Evolutionary conservation across 1,140 invertebrate genomes (phyloP).

Genomic region (Bombus balteatus): DNA sequence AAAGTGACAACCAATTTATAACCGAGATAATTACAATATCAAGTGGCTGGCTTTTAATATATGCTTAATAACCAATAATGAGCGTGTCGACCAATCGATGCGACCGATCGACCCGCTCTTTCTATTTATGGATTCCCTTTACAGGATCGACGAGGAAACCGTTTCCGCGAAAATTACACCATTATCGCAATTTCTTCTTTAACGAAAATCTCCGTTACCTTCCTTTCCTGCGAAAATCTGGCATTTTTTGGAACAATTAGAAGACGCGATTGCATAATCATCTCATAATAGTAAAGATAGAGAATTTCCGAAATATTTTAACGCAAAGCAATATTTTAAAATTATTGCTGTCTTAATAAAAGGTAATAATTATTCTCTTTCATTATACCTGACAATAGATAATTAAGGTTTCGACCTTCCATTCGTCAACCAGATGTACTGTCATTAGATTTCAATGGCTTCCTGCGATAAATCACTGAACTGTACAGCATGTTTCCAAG

Average conservation of each 20-base stretch:
- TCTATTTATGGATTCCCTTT: slow-evolving; percentile 20
- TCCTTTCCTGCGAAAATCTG: background rate
- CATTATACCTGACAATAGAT: background rate
- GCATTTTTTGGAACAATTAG: background rate
- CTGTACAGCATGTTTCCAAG: background rate
- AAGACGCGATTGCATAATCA: no score
- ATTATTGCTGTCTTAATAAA: no score
- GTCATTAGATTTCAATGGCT: background rate
- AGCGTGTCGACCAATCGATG: slow-evolving; percentile 50
- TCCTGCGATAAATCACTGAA: background rate
- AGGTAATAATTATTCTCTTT: background rate
- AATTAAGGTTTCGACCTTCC: background rate
- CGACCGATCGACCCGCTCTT: slow-evolving; percentile 38
- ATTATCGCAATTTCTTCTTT: background rate
- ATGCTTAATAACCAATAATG: slow-evolving; percentile 67
- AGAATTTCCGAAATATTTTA: no score
- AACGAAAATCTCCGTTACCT: background rate
- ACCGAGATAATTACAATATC: slow-evolving; percentile 77
- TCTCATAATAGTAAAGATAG: no score
- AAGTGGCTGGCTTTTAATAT: slow-evolving; percentile 66
- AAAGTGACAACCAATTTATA: slow-evolving; percentile 76
- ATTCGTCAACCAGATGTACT: background rate
- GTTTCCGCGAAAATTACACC: slow-evolving; percentile 9
- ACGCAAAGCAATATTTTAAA: no score
- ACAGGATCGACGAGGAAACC: background rate